Base-by-base conservation (phyloP, 2,888 invertebrate genomes). In the Mythimna vitellina region DNA sequence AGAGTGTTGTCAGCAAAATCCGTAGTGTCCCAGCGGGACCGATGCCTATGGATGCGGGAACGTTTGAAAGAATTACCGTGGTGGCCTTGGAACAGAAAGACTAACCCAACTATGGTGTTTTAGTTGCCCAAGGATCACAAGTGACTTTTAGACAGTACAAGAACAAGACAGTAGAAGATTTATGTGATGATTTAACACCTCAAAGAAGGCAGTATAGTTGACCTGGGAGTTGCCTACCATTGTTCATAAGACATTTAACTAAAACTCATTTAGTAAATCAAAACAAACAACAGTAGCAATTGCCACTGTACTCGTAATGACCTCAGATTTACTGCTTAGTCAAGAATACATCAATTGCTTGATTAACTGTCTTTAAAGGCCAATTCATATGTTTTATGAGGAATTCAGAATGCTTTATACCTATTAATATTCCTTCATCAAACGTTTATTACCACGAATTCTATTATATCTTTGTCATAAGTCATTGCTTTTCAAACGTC, bases 301-400 rank as follows among this genome's bases (percentile, higher is more conserved):
- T 65, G 32, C 54, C 65, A 53, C 10, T 32, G 38, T 77, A 81
- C 81, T 76, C 51, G 22, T 78, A 76, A 80, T 81, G 61, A 77
- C 65, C 12, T 49, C 14, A 54, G 62, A 62, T 78, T 57, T 57
- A 81, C 46, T 70, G 38, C 57, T 58, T 20, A 29, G 82, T 78
- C 71, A 77, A 61, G 7, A 76, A 81, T 70, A 77, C 56, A 69
- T 81, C 70, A 65, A 76, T 81, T 56, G 60, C 29, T 73, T 35
- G 61, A 54, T 76, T 61, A 49, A 81, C 71, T 57, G 42, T 25
- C 38, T 65, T n/a, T 38, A 73, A 73, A 58, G 8, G 25, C 10
- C 58, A 67, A 64, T 67, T 80, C 65, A 54, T 70, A 58, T 49
- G 49, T 69, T 61, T 76, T 76, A 81, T 35, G 54, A 56, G 69